Evolutionary conservation across 2,113 vertebrate species (phyloP).

Genomic region (Paradisaea rubra): DNA sequence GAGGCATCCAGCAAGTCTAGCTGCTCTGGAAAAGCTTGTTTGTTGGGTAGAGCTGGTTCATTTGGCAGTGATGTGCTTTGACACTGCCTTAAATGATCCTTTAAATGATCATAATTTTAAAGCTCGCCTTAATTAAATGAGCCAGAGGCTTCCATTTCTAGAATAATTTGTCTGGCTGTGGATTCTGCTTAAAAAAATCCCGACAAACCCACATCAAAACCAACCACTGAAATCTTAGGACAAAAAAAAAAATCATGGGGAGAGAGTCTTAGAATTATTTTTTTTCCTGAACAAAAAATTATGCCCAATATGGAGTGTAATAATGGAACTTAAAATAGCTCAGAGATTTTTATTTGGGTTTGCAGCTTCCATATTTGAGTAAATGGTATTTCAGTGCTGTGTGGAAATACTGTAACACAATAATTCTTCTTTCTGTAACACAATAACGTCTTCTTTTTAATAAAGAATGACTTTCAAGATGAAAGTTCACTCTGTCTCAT

Average conservation of each 20-base stretch:
- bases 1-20: neutral
- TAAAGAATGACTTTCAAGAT: neutral
- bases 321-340: neutral
- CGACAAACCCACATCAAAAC: neutral
- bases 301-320: neutral
- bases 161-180: neutral
- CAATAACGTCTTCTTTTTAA: neutral
- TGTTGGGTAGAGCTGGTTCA: neutral
- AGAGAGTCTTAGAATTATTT: neutral
- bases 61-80: neutral
- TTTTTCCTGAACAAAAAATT: neutral
- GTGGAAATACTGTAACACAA: neutral
- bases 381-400: neutral
- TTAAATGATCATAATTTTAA: neutral
- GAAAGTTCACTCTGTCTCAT: accelerated
- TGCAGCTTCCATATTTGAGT: neutral
- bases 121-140: constrained; percentile 1
- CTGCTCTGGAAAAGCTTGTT: constrained; percentile 35
- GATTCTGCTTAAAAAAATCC: neutral
- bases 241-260: neutral
- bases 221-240: neutral
- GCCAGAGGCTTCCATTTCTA: constrained; percentile 22
- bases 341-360: neutral
- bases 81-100: neutral
- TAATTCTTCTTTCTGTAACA: neutral